Evolutionary conservation across 2,113 vertebrate genomes (phyloP).

Genomic region (Micronisus gabar): DNA sequence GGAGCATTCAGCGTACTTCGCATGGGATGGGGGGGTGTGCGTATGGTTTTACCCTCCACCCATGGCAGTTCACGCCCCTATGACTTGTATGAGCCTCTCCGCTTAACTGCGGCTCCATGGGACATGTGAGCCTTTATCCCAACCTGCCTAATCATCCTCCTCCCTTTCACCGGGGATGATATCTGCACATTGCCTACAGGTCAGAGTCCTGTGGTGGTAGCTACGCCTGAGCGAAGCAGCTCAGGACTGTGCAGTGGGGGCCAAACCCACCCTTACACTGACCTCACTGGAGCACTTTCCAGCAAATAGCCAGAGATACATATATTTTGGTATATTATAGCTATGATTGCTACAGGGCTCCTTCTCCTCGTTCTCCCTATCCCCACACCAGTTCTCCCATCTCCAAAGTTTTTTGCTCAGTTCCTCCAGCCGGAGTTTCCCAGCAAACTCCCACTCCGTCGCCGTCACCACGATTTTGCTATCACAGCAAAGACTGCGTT

Average conservation of each 20-base stretch:
- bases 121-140: not conserved
- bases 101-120: rapidly evolving
- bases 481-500: not conserved
- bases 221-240: not conserved
- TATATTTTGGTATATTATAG: rapidly evolving
- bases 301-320: not conserved
- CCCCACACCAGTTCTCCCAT: not conserved
- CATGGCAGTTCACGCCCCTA: rapidly evolving
- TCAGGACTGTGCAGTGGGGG: not conserved
- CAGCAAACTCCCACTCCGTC: not conserved
- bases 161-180: rapidly evolving
- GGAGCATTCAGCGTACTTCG: too few species aligned
- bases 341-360: not conserved
- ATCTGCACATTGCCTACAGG: not conserved
- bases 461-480: not conserved
- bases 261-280: not conserved
- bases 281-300: too few species aligned
- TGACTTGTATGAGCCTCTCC: not conserved
- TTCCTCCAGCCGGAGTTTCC: not conserved
- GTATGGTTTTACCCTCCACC: not conserved
- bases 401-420: not conserved
- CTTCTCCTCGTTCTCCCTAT: not conserved
- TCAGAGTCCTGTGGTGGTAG: rapidly evolving
- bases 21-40: rapidly evolving
- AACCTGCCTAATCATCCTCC: not conserved